Evolutionary conservation across 2,113 vertebrate genomes (phyloP), one percentile per base, ranked within the genome.

Genomic region (Poecilia latipinna): DNA sequence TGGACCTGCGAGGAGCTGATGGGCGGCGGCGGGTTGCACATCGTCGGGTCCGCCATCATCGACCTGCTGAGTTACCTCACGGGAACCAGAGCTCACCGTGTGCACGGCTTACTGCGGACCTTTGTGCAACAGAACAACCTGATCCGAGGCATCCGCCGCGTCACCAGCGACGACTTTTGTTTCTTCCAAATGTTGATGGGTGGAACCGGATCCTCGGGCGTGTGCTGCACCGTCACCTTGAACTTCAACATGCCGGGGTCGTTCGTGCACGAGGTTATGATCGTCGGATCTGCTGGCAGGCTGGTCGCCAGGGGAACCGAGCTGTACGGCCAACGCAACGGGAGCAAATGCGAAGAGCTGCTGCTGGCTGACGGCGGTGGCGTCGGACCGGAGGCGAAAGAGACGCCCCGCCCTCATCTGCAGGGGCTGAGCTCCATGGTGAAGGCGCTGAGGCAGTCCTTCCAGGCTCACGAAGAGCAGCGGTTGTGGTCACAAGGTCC

Each of bases 1-100:
- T 99, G 98, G 98, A 97, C 97, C 29, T 99, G 97, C 2, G 98
- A 99, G 0, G 98, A 98, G 91, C 93, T 98, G 60, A 99, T 99
- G 98, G 98, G 98, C 0, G 98, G 98, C 0, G 98, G 98, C 0
- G 98, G 97, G 3, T 93, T 99, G 73, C 98, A 99, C 80, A 96
- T 97, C 0, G 94, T 97, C 63, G 98, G 98, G 70, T 98, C 96
- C 3, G 94, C 97, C 77, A 95, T 99, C 6, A 95, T 99, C 3
- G 98, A 99, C 93, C 95, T 99, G 29, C 89, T 99, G 17, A 98
- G 95, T 7, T 96, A 97, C 85, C 86, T 99, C 65, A 97, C 95
- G 0, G 92, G 95, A 61, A 83, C 78, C 12, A 93, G 93, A 24
- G 97, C 98, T 0, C 82, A 95, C 72, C 96, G 97, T 24, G 98